Base-by-base conservation (phyloP, 1,140 invertebrate species). In the Heliconius nattereri region DNA sequence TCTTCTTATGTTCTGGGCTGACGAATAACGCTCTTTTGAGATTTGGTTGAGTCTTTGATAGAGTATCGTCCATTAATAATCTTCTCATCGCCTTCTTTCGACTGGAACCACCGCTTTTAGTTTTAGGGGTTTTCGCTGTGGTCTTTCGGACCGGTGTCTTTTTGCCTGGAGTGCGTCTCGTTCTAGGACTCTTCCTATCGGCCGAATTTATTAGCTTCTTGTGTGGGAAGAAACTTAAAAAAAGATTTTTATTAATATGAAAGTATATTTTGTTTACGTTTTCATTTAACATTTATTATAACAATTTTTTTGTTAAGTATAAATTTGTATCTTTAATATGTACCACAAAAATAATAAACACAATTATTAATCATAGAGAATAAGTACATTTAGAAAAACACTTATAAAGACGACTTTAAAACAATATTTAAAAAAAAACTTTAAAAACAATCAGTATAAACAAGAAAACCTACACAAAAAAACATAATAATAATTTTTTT, bases 21-120 rank as follows among this genome's bases (percentile, higher is more conserved):
- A 96, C 95, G 81, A 97, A 96, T 0, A 97, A 84, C 1, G 96
- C 96, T 81, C 96, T 89, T 84, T 96, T 3, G 96, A 94, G 0
- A 94, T 95, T 83, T 95, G 92, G 89, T 78, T 93, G 92, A 1
- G 95, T 92, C 72, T 85, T 85, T 0, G 89, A 88, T 37, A 91
- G 60, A 3, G 74, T 83, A 7, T 94, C 92, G 52, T 90, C 91
- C 85, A 92, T 83, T 11, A 93, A 80, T 7, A 93, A 73, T 23
- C 91, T 78, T 73, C 92, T 82, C 89, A 94, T 93, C 2, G 93
- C 92, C 37, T 95, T 92, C 78, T 95, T 95, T 80, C 94, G 94
- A 75, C 94, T 95, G 6, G 95, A 93, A 5, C 95, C 95, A 54
- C 93, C 94, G 32, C 91, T 94, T 19, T 93, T 91, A 0, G 94